Evolutionary conservation across 2,888 invertebrate species (phyloP).

Genomic region (Sussaba pulchella): DNA sequence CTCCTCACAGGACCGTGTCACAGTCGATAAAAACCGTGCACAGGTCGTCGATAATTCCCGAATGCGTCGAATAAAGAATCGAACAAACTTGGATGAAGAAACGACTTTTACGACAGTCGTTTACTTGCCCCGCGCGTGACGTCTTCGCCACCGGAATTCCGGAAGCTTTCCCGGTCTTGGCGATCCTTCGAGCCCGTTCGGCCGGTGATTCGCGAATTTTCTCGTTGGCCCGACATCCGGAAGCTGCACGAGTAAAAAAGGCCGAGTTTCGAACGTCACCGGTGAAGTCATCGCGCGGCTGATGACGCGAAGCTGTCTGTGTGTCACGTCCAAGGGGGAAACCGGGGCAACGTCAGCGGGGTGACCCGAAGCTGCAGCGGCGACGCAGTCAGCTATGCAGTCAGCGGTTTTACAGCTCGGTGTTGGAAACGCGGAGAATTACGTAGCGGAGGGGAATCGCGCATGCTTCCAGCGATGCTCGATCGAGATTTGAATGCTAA

Average conservation of each 20-base stretch:
- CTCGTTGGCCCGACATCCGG: conserved; percentile 37
- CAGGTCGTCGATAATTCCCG: no score
- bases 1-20: no score
- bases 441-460: conserved; percentile 20
- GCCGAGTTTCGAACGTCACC: neutral
- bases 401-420: conserved; percentile 13
- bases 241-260: conserved; percentile 18
- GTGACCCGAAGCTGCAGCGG: no score
- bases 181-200: neutral
- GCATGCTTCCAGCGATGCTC: conserved; percentile 41
- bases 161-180: neutral
- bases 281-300: conserved; percentile 46
- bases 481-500: no score
- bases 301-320: conserved; percentile 20
- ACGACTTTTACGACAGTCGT: conserved; percentile 55
- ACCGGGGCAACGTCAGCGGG: no score
- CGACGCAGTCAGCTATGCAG: neutral
- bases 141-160: conserved; percentile 27
- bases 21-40: no score
- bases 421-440: neutral
- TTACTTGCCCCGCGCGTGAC: conserved; percentile 62
- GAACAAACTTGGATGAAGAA: neutral
- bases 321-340: neutral
- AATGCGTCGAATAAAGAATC: no score
- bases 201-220: conserved; percentile 4